Evolutionary conservation across 2,113 vertebrate species (phyloP), one percentile per base, ranked within the genome.

Genomic region (Rhinoderma darwinii): DNA sequence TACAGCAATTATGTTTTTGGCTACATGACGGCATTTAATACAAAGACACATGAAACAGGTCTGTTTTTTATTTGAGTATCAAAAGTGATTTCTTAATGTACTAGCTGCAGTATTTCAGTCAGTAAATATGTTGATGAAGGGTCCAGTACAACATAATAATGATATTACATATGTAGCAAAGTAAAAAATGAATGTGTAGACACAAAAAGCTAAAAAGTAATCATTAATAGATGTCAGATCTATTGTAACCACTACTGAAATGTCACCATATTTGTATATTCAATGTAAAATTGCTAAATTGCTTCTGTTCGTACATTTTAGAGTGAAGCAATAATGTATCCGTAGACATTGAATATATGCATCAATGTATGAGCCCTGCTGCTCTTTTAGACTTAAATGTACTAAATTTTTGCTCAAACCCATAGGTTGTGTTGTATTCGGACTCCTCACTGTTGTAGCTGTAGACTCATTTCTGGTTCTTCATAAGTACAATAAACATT

Each of bases 251-350:
- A 88, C 68, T 14, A 61, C 14, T 84, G 73, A 88, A 89, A 89
- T 84, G 84, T 89, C 87, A 87, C 1, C 41, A 8, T 37, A 88
- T 88, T 88, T 89, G 47, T 83, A 70, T 32, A 39, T 85, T 20
- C 89, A 87, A 88, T 88, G 20, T 83, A 90, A 91, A 92, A 84
- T 87, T 27, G 73, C 70, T 91, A 91, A 92, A 84, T 87, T 32
- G 61, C 66, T 90, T 86, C 5, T 74, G 4, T 87, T 91, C 70
- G 88, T 91, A 91, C 63, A 92, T 88, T 88, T 83, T 17, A 82
- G 54, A 76, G 15, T 88, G 82, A 78, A 70, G 89, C 81, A 72
- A 56, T 88, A 92, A 90, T 56, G 43, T 0, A 78, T 84, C 72
- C 87, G 76, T 22, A 35, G 74, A 88, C 54, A 9, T 68, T 68